Evolutionary conservation across 2,797 vertebrate genomes (phyloP), one percentile per base, ranked within the genome.

Genomic region (Hapalemur alaotrensis): DNA sequence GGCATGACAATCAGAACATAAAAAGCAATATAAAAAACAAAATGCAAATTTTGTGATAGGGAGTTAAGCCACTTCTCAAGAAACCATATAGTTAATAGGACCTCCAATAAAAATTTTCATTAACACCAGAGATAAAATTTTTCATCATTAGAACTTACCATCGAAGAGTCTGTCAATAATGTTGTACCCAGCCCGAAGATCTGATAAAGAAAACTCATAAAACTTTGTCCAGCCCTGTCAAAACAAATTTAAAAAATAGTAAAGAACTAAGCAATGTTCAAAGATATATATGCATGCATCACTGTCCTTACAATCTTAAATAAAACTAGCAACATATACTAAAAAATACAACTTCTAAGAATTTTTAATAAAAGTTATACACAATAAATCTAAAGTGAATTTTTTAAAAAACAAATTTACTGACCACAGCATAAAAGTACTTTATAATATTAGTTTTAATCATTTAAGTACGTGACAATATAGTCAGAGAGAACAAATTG

Each of bases 201-300:
- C 99, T 32, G 99, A 99, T 96, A 99, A 98, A 61, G 99, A 99
- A 98, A 99, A 99, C 97, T 99, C 99, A 92, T 99, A 99, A 98
- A 99, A 99, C 95, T 99, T 99, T 22, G 99, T 99, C 99, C 99
- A 99, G 70, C 99, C 99, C 99, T 99, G 95, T 32, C 79, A 97
- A 93, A 93, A 91, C 25, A 97, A 98, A 97, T 97, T 93, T 89
- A 93, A 95, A 54, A 2, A 92, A 96, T 91, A 11, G 79, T 95
- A 86, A 81, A 97, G 65, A 89, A 93, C 20, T 87, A 75, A 93
- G 30, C 10, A 89, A 17, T 76, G 18, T 70, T 79, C 11, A 80
- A 83, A 92, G 12, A 83, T 3, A 93, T 1, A n/a, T 7, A 86
- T 28, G 1, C 14, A 94, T 12, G 5, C 3, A 94, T 85, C 17